Evolutionary conservation across 2,113 vertebrate genomes (phyloP).

Genomic region (Saiga tatarica): DNA sequence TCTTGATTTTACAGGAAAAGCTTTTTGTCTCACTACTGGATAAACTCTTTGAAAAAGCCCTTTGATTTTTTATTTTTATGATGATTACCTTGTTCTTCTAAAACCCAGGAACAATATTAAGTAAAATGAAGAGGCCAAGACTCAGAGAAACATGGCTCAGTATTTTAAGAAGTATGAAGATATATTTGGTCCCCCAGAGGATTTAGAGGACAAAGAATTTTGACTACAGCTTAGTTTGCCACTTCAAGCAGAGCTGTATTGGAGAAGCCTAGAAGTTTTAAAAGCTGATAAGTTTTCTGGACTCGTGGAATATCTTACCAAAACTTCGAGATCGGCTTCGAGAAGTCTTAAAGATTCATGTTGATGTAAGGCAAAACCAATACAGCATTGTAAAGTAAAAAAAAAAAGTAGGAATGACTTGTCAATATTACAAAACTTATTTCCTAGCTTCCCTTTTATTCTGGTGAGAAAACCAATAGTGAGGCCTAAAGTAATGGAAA

Average conservation of each 20-base stretch:
- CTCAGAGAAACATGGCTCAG: conserved; percentile 54
- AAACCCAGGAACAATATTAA: conserved; percentile 76
- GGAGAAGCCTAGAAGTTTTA: conserved; percentile 52
- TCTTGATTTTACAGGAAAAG: not conserved
- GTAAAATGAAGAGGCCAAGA: conserved; percentile 76
- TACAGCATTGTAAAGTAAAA: too few species aligned
- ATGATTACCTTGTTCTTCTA: conserved; percentile 79
- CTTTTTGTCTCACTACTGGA: not conserved
- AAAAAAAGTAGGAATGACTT: not conserved
- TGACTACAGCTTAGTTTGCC: conserved; percentile 12
- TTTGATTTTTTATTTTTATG: too few species aligned
- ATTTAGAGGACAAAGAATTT: not conserved
- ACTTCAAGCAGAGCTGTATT: conserved; percentile 42
- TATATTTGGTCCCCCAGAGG: conserved; percentile 54
- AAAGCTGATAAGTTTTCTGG: conserved; percentile 81
- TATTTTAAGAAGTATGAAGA: conserved; percentile 69
- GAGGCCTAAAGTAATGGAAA: conserved; percentile 73
- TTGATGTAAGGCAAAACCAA: too few species aligned
- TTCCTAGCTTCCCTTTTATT: conserved; percentile 80
- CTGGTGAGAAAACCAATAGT: conserved; percentile 72
- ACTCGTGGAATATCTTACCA: conserved; percentile 75
- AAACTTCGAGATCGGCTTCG: conserved; percentile 70
- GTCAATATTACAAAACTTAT: conserved; percentile 69
- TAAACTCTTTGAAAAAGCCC: conserved; percentile 66
- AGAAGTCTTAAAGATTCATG: too few species aligned